These are phyloP conservation scores for Lepidochitona cinerea DNA, from an alignment of 2,888 invertebrate genomes.

Conservation along the genomic window DNA sequence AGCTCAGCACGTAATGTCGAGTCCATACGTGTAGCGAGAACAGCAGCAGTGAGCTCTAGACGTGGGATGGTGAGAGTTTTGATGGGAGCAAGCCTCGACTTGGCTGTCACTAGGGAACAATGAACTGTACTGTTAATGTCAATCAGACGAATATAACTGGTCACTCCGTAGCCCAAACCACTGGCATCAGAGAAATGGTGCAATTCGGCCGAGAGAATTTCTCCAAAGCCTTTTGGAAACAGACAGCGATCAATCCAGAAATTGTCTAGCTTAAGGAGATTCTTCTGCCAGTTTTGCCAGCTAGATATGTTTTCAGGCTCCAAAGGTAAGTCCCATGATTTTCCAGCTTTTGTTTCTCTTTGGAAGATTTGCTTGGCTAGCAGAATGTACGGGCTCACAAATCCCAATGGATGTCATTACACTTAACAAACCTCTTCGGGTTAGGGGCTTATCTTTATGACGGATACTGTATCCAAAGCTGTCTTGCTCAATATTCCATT, in stretches of 20 bases:
- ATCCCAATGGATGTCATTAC: too few species aligned
- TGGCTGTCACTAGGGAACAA: conserved; percentile 11
- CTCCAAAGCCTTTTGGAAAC: neutral
- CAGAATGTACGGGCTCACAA: too few species aligned
- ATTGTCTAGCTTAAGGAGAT: too few species aligned
- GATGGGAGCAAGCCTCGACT: conserved; percentile 7
- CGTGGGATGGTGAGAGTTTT: conserved; percentile 13
- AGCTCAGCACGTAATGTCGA: neutral
- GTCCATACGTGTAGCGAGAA: conserved; percentile 7
- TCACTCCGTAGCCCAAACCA: conserved; percentile 1
- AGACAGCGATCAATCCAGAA: neutral
- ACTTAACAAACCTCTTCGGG: too few species aligned
- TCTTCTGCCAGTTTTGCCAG: too few species aligned
- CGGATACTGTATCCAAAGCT: too few species aligned
- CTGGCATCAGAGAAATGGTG: conserved; percentile 19
- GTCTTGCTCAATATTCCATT: too few species aligned
- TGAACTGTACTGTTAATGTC: neutral
- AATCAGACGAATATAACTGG: conserved; percentile 5
- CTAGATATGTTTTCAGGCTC: too few species aligned
- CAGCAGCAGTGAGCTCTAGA: conserved; percentile 8
- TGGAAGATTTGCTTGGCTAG: too few species aligned
- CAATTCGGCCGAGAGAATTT: neutral
- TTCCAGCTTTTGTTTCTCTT: too few species aligned
- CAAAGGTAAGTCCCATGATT: too few species aligned
- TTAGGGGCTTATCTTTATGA: too few species aligned